Conservation (phyloP, 2,888 invertebrate genomes). For the Cylloceria caligata region DNA sequence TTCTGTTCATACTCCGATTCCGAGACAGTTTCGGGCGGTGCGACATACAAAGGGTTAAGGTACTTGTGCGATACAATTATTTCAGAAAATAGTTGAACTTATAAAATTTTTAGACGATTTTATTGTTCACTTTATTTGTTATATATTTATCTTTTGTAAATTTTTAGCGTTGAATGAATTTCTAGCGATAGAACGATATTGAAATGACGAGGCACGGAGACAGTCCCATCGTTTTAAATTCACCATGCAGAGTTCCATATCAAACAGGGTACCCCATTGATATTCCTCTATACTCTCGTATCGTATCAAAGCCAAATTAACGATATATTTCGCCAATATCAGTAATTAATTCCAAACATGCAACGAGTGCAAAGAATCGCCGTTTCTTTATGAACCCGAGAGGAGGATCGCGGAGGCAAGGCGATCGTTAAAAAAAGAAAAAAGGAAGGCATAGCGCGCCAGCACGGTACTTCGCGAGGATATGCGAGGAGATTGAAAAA, state of each 20-base stretch:
- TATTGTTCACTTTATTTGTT: no score
- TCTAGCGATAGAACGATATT: neutral
- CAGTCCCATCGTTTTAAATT: neutral
- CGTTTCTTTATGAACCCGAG: constrained; percentile 50
- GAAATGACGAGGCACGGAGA: neutral
- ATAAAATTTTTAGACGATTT: no score
- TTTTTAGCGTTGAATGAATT: neutral
- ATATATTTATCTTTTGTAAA: no score
- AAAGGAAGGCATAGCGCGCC: constrained; percentile 44
- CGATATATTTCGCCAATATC: constrained; percentile 39
- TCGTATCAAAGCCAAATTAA: constrained; percentile 31
- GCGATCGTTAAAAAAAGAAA: constrained; percentile 42
- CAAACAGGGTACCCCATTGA: neutral
- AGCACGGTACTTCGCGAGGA: constrained; percentile 57
- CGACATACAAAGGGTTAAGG: no score
- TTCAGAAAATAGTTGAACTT: no score
- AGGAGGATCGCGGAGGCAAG: constrained; percentile 13
- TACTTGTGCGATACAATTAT: neutral
- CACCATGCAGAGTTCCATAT: neutral
- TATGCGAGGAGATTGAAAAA: constrained; percentile 67
- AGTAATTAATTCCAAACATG: constrained; percentile 47
- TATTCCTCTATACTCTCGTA: neutral
- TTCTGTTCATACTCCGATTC: no score
- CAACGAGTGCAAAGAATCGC: constrained; percentile 38
- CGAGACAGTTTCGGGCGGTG: no score